Conservation (phyloP, 2,888 invertebrate genomes). For the Epinotia demarniana region DNA sequence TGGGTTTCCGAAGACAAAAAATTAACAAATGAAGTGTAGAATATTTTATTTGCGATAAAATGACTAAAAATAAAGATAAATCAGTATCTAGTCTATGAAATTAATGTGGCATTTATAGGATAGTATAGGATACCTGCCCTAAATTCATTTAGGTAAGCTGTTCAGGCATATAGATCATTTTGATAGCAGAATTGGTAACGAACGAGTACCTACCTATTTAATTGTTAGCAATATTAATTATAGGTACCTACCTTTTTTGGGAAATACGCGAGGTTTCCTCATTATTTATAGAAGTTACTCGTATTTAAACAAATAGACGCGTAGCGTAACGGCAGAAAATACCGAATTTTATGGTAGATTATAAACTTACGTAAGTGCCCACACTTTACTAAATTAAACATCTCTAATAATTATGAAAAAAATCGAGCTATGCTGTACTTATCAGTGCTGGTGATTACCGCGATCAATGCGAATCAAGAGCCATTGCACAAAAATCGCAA, state of each 20-base stretch:
- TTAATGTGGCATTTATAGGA: constrained; percentile 2
- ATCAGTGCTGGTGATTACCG: no score
- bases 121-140: constrained; percentile 7
- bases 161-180: background rate
- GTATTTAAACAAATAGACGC: background rate
- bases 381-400: no score
- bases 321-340: background rate
- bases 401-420: no score
- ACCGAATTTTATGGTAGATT: background rate
- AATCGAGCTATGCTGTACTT: no score
- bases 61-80: constrained; percentile 12
- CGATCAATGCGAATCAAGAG: no score
- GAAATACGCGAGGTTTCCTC: background rate
- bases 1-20: constrained; percentile 58
- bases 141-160: background rate
- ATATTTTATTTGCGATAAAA: constrained; percentile 32
- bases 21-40: constrained; percentile 30
- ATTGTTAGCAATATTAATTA: background rate
- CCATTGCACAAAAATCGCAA: no score
- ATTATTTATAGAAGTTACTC: background rate
- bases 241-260: background rate
- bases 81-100: constrained; percentile 5
- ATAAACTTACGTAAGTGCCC: background rate
- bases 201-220: background rate
- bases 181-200: background rate